These are phyloP conservation scores for Molossus molossus DNA, from an alignment of 2,797 vertebrate genomes.

Conservation along the genomic window DNA sequence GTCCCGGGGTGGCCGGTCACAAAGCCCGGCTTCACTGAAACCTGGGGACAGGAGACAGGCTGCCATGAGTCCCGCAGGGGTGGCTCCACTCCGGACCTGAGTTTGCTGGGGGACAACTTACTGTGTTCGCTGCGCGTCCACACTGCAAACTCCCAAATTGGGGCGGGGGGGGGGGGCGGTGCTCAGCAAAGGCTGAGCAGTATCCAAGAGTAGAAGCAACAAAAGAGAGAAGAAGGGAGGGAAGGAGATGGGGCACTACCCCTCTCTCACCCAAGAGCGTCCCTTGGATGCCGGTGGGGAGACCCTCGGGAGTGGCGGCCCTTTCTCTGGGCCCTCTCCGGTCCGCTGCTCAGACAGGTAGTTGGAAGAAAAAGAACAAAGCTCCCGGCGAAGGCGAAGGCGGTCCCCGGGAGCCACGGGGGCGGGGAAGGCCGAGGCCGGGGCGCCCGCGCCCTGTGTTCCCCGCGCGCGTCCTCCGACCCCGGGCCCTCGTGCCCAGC, in stretches of 20 bases:
- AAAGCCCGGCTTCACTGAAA: background rate
- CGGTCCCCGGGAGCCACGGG: background rate
- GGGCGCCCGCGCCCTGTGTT: background rate
- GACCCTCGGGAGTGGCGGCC: background rate
- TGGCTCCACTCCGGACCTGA: background rate
- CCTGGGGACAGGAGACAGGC: fast-evolving
- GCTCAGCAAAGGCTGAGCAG: background rate
- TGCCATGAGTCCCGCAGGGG: background rate
- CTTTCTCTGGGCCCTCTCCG: background rate
- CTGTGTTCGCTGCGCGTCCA: background rate
- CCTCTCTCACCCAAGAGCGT: background rate
- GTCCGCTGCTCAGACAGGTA: conserved; percentile 76
- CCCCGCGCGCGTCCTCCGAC: background rate
- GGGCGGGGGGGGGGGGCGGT: background rate
- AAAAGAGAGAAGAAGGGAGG: background rate
- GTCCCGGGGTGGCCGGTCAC: background rate
- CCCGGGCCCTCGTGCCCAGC: too few relatives aligned
- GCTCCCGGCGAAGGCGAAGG: background rate
- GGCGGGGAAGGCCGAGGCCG: background rate
- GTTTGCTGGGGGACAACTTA: conserved; percentile 48
- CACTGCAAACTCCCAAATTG: conserved; percentile 60
- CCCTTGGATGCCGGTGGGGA: background rate
- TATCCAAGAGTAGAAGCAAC: conserved; percentile 21
- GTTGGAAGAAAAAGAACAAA: conserved; percentile 53
- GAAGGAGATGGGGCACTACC: background rate